Conservation (phyloP, 2,797 vertebrate species). For the Tangara arthus region DNA sequence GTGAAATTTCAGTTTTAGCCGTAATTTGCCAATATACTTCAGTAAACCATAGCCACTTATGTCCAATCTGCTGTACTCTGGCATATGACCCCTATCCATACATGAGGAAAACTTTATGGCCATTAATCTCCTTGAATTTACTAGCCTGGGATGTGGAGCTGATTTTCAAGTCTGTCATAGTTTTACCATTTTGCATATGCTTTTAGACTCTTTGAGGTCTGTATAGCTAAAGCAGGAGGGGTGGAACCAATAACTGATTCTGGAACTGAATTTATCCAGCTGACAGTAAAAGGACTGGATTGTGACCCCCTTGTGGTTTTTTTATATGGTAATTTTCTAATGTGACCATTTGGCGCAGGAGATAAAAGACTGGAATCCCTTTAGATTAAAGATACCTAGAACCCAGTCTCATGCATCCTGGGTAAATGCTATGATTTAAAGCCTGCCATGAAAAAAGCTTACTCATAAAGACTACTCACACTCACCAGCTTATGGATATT, state of each 20-base stretch:
- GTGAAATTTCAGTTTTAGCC: not conserved
- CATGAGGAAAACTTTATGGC: not conserved
- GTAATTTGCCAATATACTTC: not conserved
- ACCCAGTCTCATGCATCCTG: not conserved
- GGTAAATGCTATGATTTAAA: not conserved
- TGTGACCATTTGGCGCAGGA: not conserved
- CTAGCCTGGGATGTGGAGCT: not conserved
- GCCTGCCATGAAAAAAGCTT: not conserved
- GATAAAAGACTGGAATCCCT: not conserved
- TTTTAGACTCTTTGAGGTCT: not conserved
- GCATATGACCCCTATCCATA: not conserved
- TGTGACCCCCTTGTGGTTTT: not conserved
- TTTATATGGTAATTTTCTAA: not conserved
- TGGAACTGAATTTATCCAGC: not conserved
- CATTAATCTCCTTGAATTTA: not conserved
- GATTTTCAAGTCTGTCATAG: not conserved
- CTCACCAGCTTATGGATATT: fast-evolving
- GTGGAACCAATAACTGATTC: not conserved
- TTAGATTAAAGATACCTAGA: not conserved
- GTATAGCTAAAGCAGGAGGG: not conserved
- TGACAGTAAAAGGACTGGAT: not conserved
- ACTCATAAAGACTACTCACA: not conserved
- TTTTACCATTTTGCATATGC: not conserved
- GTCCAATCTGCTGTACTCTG: not conserved
- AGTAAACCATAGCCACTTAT: not conserved